Evolutionary conservation across 2,888 invertebrate genomes (phyloP), one percentile per base, ranked within the genome.

Genomic region (Sympetrum striolatum): DNA sequence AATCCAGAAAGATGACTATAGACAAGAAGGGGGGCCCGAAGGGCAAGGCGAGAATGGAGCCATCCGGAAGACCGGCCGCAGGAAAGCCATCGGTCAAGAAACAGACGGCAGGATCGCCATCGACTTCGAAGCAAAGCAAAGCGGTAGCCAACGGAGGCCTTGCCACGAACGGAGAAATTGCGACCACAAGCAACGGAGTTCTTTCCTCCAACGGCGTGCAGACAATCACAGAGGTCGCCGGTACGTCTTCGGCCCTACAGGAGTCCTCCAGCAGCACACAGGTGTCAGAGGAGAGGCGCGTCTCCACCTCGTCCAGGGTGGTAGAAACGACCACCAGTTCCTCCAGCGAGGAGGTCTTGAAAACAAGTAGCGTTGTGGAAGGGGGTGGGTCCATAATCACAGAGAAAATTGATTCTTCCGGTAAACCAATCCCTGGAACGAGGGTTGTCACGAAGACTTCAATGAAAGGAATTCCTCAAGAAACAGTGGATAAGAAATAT

Each of bases 71-170:
- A 39, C 90, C 90, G 8, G 81, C 90, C 18, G 90, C 90, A 15
- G 90, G 90, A n/a, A 90, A 90, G 60, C 90, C 90, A 53, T 90
- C 90, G 58, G 4, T 58, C 53, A 79, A 90, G 81, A 79, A 90
- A 31, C 90, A 53, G 22, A 35, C 80, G 15, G 82, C 48, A 25
- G 90, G 15, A 2, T n/a, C 82, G 15, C 64, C 90, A n/a, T 81
- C 81, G 0, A 81, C 64, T 31, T 81, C 90, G 25, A 81, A 81
- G 6, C 86, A 79, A 58, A 82, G 37, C 2, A 81, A 81, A 39
- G 31, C 82, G 3, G 31, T 79, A 0, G 79, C 79, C 44, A 80
- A 90, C 22, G 90, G 79, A 80, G 31, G 18, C 48, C 44, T 90
- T 44, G 39, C 90, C 44, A 18, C 86, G 22, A 86, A 86, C 86